phyloP scores from a whole-genome alignment of 2,888 invertebrate genomes.

The Drosophila diplacantha region DNA sequence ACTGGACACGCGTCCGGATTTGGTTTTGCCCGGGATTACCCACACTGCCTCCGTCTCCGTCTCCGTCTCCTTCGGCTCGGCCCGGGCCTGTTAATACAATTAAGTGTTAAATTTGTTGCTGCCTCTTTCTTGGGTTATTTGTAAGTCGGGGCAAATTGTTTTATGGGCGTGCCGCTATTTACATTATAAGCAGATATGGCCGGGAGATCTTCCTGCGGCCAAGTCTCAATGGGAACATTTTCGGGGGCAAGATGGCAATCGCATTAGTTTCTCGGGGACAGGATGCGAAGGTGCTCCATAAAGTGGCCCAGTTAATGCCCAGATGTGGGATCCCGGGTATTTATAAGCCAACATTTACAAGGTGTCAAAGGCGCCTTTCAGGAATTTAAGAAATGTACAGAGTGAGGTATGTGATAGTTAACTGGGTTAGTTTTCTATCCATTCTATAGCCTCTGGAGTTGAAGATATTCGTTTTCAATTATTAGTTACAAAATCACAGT shows the following conservation, averaged over 20 bases:
- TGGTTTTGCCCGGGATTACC: conserved; percentile 38
- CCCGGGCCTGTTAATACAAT: conserved; percentile 64
- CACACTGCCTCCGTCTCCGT: conserved; percentile 2
- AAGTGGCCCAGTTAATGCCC: conserved; percentile 13
- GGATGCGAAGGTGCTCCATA: conserved; percentile 18
- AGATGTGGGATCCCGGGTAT: conserved; percentile 5
- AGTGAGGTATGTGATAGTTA: no score
- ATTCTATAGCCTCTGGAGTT: background rate
- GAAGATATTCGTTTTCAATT: background rate
- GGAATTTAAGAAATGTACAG: background rate
- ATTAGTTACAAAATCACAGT: no score
- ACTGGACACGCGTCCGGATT: conserved; percentile 47
- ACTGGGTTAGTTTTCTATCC: background rate
- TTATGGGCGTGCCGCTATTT: conserved; percentile 58
- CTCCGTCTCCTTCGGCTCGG: background rate
- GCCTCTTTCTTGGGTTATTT: conserved; percentile 45
- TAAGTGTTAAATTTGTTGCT: conserved; percentile 70
- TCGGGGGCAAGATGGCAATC: conserved; percentile 27
- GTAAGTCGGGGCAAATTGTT: conserved; percentile 59
- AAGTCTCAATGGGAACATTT: conserved; percentile 26
- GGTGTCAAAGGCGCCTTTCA: background rate
- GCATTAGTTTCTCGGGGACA: conserved; percentile 15
- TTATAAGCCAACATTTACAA: background rate
- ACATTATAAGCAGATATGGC: conserved; percentile 44
- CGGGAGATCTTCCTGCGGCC: conserved; percentile 20